Conservation (phyloP, 2,797 vertebrate genomes). For the Gambusia yucatana region DNA sequence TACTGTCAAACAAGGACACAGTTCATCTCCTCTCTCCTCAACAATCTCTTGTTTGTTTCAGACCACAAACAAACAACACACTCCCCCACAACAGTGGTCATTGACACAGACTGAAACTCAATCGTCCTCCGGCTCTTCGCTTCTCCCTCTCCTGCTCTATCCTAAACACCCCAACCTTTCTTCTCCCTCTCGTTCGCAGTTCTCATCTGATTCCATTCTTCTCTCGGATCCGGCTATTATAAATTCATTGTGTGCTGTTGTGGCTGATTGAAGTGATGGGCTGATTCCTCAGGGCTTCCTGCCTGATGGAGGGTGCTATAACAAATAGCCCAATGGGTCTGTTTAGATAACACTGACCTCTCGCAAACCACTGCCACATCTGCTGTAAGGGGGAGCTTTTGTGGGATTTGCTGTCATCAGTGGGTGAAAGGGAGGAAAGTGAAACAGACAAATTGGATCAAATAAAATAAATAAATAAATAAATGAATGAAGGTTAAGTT, state of each 20-base stretch:
- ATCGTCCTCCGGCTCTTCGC: conserved; percentile 35
- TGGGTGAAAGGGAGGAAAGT: conserved; percentile 60
- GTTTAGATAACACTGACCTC: conserved; percentile 90
- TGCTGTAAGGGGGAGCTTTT: conserved; percentile 65
- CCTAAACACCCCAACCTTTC: conserved; percentile 36
- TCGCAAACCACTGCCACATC: conserved; percentile 66
- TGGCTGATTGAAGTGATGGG: conserved; percentile 86
- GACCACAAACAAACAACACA: conserved; percentile 77
- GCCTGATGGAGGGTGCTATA: conserved; percentile 87
- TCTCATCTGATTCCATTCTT: conserved; percentile 73
- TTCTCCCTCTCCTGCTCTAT: conserved; percentile 46
- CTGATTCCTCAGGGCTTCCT: conserved; percentile 81
- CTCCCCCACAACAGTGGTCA: conserved; percentile 56
- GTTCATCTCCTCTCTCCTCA: conserved; percentile 74
- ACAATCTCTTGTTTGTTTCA: conserved; percentile 80
- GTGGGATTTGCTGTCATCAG: conserved; percentile 55
- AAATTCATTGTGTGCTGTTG: conserved; percentile 79
- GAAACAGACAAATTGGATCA: conserved; percentile 28
- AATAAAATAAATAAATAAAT: conserved; percentile 6
- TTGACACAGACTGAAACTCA: conserved; percentile 63
- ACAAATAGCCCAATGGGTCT: conserved; percentile 87
- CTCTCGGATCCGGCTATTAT: conserved; percentile 70
- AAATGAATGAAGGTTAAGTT: conserved; percentile 1
- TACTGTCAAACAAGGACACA: conserved; percentile 65
- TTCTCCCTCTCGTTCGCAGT: conserved; percentile 33